Base-by-base conservation (phyloP, 2,888 invertebrate species). In the Priocnemis perturbator region DNA sequence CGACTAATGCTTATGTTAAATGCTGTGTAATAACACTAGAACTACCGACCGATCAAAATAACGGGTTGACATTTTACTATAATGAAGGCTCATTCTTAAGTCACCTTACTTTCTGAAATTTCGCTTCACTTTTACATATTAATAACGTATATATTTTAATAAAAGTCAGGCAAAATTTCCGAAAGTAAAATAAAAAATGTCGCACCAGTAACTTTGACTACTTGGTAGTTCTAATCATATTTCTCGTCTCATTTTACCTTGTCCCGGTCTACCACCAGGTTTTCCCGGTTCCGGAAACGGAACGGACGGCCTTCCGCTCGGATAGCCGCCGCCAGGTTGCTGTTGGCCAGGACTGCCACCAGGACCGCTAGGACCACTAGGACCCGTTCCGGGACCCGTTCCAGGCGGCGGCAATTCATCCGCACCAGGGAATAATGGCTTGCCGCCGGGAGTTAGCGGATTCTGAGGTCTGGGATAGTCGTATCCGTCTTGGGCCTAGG, bases 401-500 rank as follows among this genome's bases (percentile, higher is more conserved):
- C 68, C 72, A n/a, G 73, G 74, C 14, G 82, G 79, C 66, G 66
- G 78, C 61, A 80, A 81, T 21, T 73, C 76, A 68, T 71, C 72
- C 60, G 74, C 69, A 11, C 80, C 85, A 14, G 85, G 84, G 68
- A 81, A 76, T 2, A 81, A 64, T 23, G 79, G 74, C 20, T 65
- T 63, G 7, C 76, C 81, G 53, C 83, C 79, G 30, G 79, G 76
- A 60, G 73, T 86, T 77, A 94, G 91, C 0, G 93, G 93, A 79
- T 92, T 91, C 60, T 91, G 91, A 7, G 95, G 95, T 71, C 93
- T 91, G 74, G 93, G 93, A 89, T 96, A 96, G 74, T 92, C 93
- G 86, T 96, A 96, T 20, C 95, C 95, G 84, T 91, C 92, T 90
- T 95, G 94, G 63, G 91, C 92, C 93, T 93, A 76, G 44, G 26